phyloP scores from a whole-genome alignment of 2,797 vertebrate species.

The Hippocampus kuda region DNA sequence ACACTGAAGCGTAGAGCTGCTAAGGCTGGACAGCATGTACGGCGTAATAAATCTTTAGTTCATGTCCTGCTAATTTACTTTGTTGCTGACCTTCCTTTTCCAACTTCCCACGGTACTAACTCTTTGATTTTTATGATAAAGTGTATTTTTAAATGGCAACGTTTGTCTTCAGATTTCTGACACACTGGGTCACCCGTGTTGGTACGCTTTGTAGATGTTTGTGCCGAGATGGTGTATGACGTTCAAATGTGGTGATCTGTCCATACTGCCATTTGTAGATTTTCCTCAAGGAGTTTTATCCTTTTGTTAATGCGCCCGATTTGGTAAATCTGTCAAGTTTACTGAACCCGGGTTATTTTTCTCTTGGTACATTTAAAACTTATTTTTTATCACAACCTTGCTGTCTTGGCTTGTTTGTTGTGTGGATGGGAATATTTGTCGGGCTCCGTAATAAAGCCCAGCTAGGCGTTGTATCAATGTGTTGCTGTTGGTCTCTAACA shows the following conservation, averaged over 20 bases:
- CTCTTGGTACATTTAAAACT: constrained; percentile 67
- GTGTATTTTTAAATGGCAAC: constrained; percentile 59
- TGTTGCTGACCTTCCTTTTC: constrained; percentile 51
- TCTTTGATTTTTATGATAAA: constrained; percentile 52
- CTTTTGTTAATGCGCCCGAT: constrained; percentile 64
- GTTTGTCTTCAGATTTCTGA: constrained; percentile 52
- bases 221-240: constrained; percentile 50
- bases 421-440: too few species aligned
- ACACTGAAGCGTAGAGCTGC: constrained; percentile 53
- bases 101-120: constrained; percentile 62
- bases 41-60: constrained; percentile 58
- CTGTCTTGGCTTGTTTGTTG: constrained; percentile 43
- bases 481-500: too few species aligned
- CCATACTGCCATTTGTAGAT: constrained; percentile 66
- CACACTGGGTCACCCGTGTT: constrained; percentile 52
- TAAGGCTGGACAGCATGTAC: constrained; percentile 47
- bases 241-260: constrained; percentile 59
- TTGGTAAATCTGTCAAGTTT: constrained; percentile 61
- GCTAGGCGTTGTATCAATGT: too few species aligned
- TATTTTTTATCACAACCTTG: constrained; percentile 67
- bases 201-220: constrained; percentile 58
- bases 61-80: constrained; percentile 46
- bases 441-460: too few species aligned
- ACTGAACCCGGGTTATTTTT: constrained; percentile 55
- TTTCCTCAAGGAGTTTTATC: constrained; percentile 68